Conservation (phyloP, 2,888 invertebrate species). For the Mythimna albipuncta region DNA sequence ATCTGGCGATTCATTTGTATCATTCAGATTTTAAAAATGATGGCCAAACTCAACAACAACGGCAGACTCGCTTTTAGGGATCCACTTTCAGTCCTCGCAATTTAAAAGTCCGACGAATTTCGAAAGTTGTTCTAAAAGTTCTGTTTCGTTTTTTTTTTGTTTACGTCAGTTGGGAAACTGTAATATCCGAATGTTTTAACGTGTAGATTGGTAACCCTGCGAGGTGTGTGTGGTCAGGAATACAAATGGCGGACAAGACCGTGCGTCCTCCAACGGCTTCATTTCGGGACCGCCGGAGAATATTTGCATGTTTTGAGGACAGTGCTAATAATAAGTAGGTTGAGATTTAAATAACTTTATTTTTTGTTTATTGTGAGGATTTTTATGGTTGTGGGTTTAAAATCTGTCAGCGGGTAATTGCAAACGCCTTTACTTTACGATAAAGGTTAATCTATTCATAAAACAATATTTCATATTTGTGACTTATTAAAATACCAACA, state of each 20-base stretch:
- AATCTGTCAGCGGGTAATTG: not conserved
- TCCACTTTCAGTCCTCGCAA: conserved; percentile 1
- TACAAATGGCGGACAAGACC: conserved; percentile 56
- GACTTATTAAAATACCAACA: too few relatives aligned
- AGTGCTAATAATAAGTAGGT: conserved; percentile 46
- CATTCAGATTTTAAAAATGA: conserved; percentile 50
- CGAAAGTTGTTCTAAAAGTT: conserved; percentile 21
- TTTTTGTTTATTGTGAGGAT: conserved; percentile 25
- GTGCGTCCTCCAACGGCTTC: conserved; percentile 45
- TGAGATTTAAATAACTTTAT: conserved; percentile 36
- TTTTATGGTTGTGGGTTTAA: conserved; percentile 2
- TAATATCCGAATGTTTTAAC: conserved; percentile 37
- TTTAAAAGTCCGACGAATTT: conserved; percentile 25
- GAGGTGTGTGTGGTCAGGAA: conserved; percentile 56
- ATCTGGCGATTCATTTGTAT: conserved; percentile 46
- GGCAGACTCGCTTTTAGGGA: conserved; percentile 13
- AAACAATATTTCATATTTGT: too few relatives aligned
- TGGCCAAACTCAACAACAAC: conserved; percentile 18
- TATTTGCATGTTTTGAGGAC: conserved; percentile 62
- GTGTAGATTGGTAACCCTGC: conserved; percentile 49
- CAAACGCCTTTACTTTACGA: too few relatives aligned
- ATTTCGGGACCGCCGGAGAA: conserved; percentile 45
- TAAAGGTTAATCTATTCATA: too few relatives aligned
- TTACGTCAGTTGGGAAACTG: conserved; percentile 11
- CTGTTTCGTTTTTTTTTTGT: conserved; percentile 5